Evolutionary conservation across 2,113 vertebrate species (phyloP), one percentile per base, ranked within the genome.

Genomic region (Pelvicachromis taeniatus): DNA sequence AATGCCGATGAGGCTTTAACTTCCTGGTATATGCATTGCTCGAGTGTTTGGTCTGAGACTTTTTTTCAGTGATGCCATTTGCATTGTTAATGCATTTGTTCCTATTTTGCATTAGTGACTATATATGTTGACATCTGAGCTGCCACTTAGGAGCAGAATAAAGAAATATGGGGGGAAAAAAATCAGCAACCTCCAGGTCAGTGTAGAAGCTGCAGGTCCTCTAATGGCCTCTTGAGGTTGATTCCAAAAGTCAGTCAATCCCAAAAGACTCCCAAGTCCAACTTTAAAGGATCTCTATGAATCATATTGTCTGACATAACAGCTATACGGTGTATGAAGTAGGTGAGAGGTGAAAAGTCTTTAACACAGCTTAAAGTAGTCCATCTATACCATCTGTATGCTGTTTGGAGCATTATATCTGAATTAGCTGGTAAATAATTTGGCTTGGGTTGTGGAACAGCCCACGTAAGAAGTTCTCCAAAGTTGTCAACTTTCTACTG

Each of bases 371-470:
- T 55, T 21, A 55, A 26, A 7, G 54, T 26, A 55, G 54, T 55
- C 54, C 54, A 55, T n/a, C n/a, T 26, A 26, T 38, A 63, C 6
- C 59, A 21, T 13, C n/a, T 13, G 19, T 63, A 63, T 63, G 59
- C 59, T 13, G 4, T 2, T 38, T 38, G 19, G 11, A 13, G 33
- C 6, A 65, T 38, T 38, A 38, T 38, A 65, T 12, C 7, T 11
- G 59, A 38, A 19, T 52, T 52, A 19, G 17, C 1, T 35, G 0
- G 16, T 38, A 63, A 38, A 38, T 63, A 38, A 0, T n/a, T 6
- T 63, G 17, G 59, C 31, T 63, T 40, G 19, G 6, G 1, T 3
- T 65, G 35, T 40, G 0, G 19, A 40, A 40, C 19, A 35, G 19
- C 19, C n/a, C 33, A 3, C 4, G 6, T 63, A n/a, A 35, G 17